Evolutionary conservation across 2,888 invertebrate species (phyloP), one percentile per base, ranked within the genome.

Genomic region (Mamestra brassicae): DNA sequence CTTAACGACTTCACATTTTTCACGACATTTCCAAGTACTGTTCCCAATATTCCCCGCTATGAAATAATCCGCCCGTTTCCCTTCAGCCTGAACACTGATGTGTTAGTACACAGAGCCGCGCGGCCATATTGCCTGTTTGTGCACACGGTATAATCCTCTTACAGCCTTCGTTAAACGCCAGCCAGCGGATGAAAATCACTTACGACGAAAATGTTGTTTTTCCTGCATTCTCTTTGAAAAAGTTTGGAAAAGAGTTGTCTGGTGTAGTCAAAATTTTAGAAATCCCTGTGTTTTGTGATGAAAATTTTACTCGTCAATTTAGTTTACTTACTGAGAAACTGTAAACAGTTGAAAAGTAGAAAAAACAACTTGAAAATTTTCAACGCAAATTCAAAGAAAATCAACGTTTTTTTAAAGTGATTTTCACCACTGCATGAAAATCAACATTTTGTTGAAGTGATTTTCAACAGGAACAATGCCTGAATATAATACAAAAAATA

Each of bases 81-180:
- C 34, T 55, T 10, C n/a, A 34, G 17, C 6, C 50, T 34, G 52
- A 45, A 54, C 58, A 76, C 67, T 57, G 68, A 71, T 57, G 52
- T 71, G 66, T 38, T 38, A 42, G 80, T 34, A 55, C 57, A 50
- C 38, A 26, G 42, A 57, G 54, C 15, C 11, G 45, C 3, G 55
- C 64, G n/a, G 70, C 64, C 78, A 66, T 81, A 42, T 70, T 69
- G 68, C 17, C 17, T 26, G 69, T 71, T 34, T 50, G 69, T 61
- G 68, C 42, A 47, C 72, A 62, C 71, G n/a, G 47, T 78, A 1
- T 45, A 86, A 86, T 84, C 84, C 86, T 69, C 76, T 86, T 84
- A 83, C 72, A 69, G 50, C 54, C 65, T 57, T 71, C 72, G 78
- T 81, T 80, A 76, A 71, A 60, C 26, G 38, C 62, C 62, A 17